These are phyloP conservation scores for Acanthisitta chloris DNA, from an alignment of 2,113 vertebrate species.

Conservation along the genomic window DNA sequence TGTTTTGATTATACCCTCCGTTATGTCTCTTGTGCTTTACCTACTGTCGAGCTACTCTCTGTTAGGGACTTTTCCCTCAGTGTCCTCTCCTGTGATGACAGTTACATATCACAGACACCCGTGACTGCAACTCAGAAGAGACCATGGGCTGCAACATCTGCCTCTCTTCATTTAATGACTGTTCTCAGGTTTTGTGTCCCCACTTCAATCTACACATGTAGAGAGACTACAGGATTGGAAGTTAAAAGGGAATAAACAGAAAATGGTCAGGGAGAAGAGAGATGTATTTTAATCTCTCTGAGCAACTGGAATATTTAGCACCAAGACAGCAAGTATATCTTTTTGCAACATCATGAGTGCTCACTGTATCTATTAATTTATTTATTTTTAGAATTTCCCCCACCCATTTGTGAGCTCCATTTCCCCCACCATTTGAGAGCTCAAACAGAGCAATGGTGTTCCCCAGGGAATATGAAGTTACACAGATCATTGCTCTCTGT, in stretches of 20 bases:
- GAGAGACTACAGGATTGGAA: neutral
- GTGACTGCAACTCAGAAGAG: neutral
- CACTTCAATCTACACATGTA: neutral
- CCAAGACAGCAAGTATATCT: neutral
- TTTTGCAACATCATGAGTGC: neutral
- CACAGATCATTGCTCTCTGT: conserved; percentile 32
- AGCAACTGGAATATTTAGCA: neutral
- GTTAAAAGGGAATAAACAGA: neutral
- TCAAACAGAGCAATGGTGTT: neutral
- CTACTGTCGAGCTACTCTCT: neutral
- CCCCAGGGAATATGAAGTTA: neutral
- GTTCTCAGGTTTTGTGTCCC: neutral
- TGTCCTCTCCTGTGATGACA: neutral
- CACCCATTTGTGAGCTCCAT: neutral
- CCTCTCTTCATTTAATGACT: neutral
- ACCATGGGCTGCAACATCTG: neutral
- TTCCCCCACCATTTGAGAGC: neutral
- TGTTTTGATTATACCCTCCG: neutral
- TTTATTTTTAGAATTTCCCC: neutral
- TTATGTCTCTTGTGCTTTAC: neutral
- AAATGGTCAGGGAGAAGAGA: neutral
- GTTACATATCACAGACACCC: neutral
- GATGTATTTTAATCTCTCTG: neutral
- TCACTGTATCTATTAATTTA: neutral
- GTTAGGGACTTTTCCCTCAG: neutral